These are phyloP conservation scores for Drosophila bipectinata DNA, from an alignment of 1,140 invertebrate genomes.

Conservation along the genomic window DNA sequence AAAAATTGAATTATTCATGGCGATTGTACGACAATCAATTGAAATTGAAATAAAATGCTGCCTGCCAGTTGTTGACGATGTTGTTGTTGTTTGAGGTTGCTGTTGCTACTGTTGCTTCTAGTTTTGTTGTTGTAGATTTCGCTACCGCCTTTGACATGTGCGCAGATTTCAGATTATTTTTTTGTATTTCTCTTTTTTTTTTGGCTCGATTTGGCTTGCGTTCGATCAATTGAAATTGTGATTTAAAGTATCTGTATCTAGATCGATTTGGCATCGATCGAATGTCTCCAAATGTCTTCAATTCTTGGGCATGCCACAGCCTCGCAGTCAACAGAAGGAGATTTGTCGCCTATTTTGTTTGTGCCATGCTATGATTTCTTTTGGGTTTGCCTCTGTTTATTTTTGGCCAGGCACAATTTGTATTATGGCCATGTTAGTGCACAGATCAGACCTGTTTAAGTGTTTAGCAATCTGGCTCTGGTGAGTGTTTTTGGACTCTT, in stretches of 20 bases:
- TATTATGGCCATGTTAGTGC: slow-evolving; percentile 67
- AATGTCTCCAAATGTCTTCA: slow-evolving; percentile 66
- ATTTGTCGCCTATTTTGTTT: slow-evolving; percentile 77
- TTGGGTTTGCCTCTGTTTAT: slow-evolving; percentile 34
- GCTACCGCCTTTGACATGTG: slow-evolving; percentile 76
- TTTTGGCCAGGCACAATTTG: slow-evolving; percentile 63
- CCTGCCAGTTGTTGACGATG: slow-evolving; percentile 57
- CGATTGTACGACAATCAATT: slow-evolving; percentile 82
- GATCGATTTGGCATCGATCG: slow-evolving; percentile 78
- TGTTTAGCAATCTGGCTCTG: slow-evolving; percentile 37
- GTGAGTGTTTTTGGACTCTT: not conserved
- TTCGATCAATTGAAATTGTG: slow-evolving; percentile 71
- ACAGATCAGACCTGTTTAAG: slow-evolving; percentile 45
- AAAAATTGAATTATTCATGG: slow-evolving; percentile 80
- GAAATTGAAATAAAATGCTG: slow-evolving; percentile 82
- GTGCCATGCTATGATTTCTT: slow-evolving; percentile 15
- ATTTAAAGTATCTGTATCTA: slow-evolving; percentile 80
- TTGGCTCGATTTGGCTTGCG: slow-evolving; percentile 55
- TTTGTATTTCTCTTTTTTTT: slow-evolving; percentile 23
- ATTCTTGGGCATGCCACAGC: slow-evolving; percentile 53
- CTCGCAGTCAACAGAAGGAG: slow-evolving; percentile 38
- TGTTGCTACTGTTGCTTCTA: slow-evolving; percentile 31
- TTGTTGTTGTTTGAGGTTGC: slow-evolving; percentile 10
- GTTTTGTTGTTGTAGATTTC: slow-evolving; percentile 40
- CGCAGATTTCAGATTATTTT: slow-evolving; percentile 62